These are phyloP conservation scores for Pheucticus melanocephalus DNA, from an alignment of 2,113 vertebrate genomes.

Conservation along the genomic window DNA sequence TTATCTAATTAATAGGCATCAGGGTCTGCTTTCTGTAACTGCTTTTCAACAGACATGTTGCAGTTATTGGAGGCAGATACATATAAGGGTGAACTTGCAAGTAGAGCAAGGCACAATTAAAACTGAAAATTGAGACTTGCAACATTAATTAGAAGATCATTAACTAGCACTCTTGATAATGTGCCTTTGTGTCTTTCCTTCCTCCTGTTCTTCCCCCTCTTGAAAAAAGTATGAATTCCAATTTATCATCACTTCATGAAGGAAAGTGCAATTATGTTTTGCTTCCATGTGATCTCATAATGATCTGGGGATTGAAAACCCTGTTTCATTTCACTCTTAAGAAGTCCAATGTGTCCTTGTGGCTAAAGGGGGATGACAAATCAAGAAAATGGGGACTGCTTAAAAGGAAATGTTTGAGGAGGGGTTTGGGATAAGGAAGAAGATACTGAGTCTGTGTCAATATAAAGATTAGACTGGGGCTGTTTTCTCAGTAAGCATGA, in stretches of 20 bases:
- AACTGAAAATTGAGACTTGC: slow-evolving; percentile 12
- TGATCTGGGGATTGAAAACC: background rate
- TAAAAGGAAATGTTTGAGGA: background rate
- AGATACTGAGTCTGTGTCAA: background rate
- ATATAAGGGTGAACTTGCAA: background rate
- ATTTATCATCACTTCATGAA: background rate
- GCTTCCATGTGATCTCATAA: background rate
- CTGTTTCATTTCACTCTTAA: background rate
- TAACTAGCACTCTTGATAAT: background rate
- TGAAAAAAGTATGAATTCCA: background rate
- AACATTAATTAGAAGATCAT: slow-evolving; percentile 29
- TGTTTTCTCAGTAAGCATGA: background rate
- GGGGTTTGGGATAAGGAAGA: background rate
- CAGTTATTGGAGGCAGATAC: background rate
- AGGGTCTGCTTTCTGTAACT: background rate
- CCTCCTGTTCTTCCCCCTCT: background rate
- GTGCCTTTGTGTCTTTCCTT: background rate
- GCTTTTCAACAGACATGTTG: background rate
- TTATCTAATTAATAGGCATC: slow-evolving; percentile 10
- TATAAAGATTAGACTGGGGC: background rate
- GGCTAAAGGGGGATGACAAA: background rate
- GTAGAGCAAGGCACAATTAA: slow-evolving; percentile 22
- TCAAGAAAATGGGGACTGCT: background rate
- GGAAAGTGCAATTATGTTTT: background rate
- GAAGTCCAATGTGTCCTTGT: background rate